These are phyloP conservation scores for Acronicta alni DNA, from an alignment of 2,888 invertebrate genomes.

Conservation along the genomic window DNA sequence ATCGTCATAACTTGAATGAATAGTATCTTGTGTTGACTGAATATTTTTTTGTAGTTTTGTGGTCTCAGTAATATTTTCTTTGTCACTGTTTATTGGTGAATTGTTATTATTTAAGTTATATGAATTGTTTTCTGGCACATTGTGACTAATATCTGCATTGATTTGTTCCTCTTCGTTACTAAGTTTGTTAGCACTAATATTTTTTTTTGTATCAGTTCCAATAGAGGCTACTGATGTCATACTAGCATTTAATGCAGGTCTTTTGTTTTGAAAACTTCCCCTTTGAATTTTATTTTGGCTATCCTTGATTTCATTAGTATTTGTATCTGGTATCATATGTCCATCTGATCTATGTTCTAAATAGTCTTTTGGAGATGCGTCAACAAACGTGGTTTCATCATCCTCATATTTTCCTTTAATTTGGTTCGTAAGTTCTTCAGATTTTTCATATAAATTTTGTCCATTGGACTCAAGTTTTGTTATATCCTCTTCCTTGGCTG, in stretches of 20 bases:
- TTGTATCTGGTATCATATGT: not conserved
- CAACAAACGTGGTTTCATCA: not conserved
- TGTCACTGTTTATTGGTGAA: not conserved
- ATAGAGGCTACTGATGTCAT: conserved; percentile 3
- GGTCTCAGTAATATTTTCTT: not conserved
- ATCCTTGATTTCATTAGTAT: not conserved
- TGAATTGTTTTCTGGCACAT: not conserved
- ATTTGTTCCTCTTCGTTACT: not conserved
- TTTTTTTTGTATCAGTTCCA: not conserved
- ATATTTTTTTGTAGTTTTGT: not conserved
- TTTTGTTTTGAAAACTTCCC: not conserved
- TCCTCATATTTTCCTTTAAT: not conserved
- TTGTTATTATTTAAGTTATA: not conserved
- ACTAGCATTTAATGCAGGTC: not conserved
- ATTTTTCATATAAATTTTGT: not conserved
- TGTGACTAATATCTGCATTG: not conserved
- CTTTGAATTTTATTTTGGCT: too few relatives aligned
- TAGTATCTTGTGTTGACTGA: not conserved
- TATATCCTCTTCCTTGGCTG: not conserved
- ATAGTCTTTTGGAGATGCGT: not conserved
- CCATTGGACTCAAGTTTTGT: not conserved
- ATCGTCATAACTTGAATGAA: not conserved
- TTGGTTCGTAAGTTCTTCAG: not conserved
- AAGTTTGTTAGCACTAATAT: not conserved
- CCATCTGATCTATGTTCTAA: not conserved